Evolutionary conservation across 2,888 invertebrate genomes (phyloP), one percentile per base, ranked within the genome.

Genomic region (Syrphus vitripennis): DNA sequence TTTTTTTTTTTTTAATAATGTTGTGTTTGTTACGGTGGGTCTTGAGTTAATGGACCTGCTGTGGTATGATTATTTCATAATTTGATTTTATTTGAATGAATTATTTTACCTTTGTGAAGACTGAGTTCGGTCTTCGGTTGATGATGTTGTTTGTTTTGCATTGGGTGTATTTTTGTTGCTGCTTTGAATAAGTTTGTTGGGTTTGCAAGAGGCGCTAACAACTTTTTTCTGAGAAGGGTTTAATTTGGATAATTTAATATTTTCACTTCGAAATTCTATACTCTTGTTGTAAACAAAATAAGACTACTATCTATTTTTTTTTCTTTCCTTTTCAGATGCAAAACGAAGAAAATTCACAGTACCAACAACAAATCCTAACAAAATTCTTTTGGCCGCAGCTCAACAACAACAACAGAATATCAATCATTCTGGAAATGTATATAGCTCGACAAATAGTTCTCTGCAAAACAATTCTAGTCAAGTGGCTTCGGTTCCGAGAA

Each of bases 341-440:
- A 90, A 90, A 84, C 88, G 89, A 50, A 88, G 90, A 42, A 90
- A 90, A 84, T 84, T 89, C 61, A 88, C 87, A 59, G 82, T 86
- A 26, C 67, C 87, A 48, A 87, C 88, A 45, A 81, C 87, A 87
- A 89, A 88, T 71, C 87, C 79, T 19, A 88, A 88, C 72, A 90
- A 89, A 88, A 88, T 89, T 74, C 74, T 89, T 61, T 87, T 88
- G 78, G 86, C 89, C 42, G 59, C 81, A 65, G 45, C 19, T 12
- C 65, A 42, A 31, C 65, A 65, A 12, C 86, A 84, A 69, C 88
- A 45, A 10, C 45, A 88, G 63, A 83, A 80, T 57, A 72, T 87
- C 55, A 88, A 87, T 37, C 87, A 69, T 82, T 16, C 86, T 78
- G 34, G 65, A 70, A 12, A 86, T 82, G 14, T 86, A 14, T 86